phyloP scores from a whole-genome alignment of 2,888 invertebrate genomes.

The Scaptomyza reducta region DNA sequence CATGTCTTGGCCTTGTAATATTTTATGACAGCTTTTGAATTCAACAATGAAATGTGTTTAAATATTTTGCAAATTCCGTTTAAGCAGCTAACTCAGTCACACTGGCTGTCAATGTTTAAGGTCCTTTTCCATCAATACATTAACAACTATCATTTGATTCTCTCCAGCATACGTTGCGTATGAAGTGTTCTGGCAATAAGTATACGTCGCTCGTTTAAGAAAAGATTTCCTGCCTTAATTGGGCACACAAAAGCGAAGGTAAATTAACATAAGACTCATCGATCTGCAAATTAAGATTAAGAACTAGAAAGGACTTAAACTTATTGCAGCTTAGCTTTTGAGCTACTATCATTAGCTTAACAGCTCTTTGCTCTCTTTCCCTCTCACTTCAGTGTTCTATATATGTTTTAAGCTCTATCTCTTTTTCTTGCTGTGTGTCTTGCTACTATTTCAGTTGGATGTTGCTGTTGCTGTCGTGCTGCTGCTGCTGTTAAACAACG shows the following conservation, averaged over 20 bases:
- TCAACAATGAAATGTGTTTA: too few species aligned
- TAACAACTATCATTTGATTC: not conserved
- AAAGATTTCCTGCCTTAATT: conserved; percentile 15
- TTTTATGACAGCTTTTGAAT: too few species aligned
- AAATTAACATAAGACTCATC: conserved; percentile 23
- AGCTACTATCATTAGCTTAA: not conserved
- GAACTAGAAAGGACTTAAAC: not conserved
- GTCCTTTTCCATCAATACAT: not conserved
- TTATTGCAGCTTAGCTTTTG: not conserved
- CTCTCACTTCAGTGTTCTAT: not conserved
- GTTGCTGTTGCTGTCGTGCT: conserved; percentile 19
- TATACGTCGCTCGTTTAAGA: not conserved
- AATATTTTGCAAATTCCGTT: too few species aligned
- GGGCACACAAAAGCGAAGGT: conserved; percentile 1
- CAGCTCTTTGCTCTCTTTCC: not conserved
- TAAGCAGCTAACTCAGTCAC: too few species aligned
- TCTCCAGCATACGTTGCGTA: not conserved
- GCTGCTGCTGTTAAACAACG: conserved; percentile 63
- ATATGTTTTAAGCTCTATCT: not conserved
- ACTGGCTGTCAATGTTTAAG: too few species aligned
- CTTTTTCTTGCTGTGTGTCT: conserved; percentile 26
- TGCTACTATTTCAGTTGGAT: conserved; percentile 9
- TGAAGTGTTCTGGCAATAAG: not conserved
- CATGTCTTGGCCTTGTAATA: not conserved
- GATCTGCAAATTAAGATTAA: conserved; percentile 30